A percentile compares a stretch with the other conserved stretches of the same genome.
These are phyloP conservation scores for Choristoneura fumiferana DNA, from an alignment of 1,140 invertebrate species.

Conservation along the genomic window DNA sequence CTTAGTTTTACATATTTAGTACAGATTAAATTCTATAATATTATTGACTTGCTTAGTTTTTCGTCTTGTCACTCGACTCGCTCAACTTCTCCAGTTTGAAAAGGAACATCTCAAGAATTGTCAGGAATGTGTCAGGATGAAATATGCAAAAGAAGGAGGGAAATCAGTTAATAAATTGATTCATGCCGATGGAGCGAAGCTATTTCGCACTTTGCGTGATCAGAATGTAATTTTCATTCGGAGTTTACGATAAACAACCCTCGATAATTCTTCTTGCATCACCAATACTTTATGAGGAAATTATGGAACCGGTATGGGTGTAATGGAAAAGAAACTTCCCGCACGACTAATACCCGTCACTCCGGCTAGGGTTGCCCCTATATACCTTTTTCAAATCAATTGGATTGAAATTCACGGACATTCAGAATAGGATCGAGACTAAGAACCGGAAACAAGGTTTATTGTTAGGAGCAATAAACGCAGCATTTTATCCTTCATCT, in stretches of 20 bases:
- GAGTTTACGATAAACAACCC: slow-evolving; percentile 9
- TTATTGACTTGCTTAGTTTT: slow-evolving; percentile 4
- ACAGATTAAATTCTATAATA: not conserved
- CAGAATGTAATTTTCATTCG: slow-evolving; percentile 9
- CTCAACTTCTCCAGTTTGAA: slow-evolving; percentile 1
- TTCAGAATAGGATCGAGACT: no score
- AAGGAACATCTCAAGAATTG: slow-evolving; percentile 11
- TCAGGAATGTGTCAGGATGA: not conserved
- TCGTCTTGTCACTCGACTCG: not conserved
- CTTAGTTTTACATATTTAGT: no score
- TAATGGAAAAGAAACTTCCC: no score
- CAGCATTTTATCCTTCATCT: no score
- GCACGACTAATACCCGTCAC: no score
- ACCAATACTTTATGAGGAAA: not conserved
- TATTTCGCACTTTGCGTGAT: slow-evolving; percentile 6
- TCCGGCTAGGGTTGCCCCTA: no score
- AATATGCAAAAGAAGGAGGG: not conserved
- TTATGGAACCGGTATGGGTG: not conserved
- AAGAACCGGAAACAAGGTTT: no score
- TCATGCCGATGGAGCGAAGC: not conserved
- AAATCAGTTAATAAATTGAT: slow-evolving; percentile 15
- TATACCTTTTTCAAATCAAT: no score
- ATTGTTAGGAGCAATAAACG: no score
- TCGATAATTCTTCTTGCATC: slow-evolving; percentile 3
- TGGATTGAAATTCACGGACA: no score